Base-by-base conservation (phyloP, 2,113 vertebrate species). In the Calypte anna region DNA sequence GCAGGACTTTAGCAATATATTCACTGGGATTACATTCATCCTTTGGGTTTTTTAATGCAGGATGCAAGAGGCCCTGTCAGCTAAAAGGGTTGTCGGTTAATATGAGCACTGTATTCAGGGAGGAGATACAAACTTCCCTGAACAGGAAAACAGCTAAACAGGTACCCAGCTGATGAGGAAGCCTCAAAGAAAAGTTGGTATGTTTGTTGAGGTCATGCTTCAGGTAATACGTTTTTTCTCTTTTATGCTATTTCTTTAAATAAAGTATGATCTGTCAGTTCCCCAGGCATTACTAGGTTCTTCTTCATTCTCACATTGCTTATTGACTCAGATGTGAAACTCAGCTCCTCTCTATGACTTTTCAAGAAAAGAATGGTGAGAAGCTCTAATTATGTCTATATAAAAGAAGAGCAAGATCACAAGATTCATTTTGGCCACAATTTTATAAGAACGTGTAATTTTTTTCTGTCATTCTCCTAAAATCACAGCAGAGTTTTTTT, bases 221-320 rank as follows among this genome's bases (percentile, higher is more conserved):
- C 19, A 36, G 48, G 8, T 16, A 68, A 28, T 53, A 11, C 38
- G 36, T 74, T 77, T 84, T 48, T 15, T 72, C 8, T 16, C 6
- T 51, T 55, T 75, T 7, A 6, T 10, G 9, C 5, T 30, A 38
- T 78, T 88, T 58, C 59, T 68, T 88, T 53, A 85, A 82, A 57
- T 53, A 73, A 58, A 82, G 92, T 91, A 46, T 24, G 15, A 58
- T 62, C 36, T 58, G 30, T 38, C 36, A 13, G 9, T 88, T 82
- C 30, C 10, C 50, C n/a, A 88, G 69, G 20, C 0, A 1, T 79
- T 40, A 46, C 36, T 58, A 59, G 14, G 12, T 44, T 57, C 80
- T 79, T 62, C 2, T 2, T 59, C 0, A 0, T 58, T 74, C 18
- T 12, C 0, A 2, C 36, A 51, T 67, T 94, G 18, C 46, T 82